These are phyloP conservation scores for Nemapogon koenigi DNA, from an alignment of 2,888 invertebrate species.

Conservation along the genomic window DNA sequence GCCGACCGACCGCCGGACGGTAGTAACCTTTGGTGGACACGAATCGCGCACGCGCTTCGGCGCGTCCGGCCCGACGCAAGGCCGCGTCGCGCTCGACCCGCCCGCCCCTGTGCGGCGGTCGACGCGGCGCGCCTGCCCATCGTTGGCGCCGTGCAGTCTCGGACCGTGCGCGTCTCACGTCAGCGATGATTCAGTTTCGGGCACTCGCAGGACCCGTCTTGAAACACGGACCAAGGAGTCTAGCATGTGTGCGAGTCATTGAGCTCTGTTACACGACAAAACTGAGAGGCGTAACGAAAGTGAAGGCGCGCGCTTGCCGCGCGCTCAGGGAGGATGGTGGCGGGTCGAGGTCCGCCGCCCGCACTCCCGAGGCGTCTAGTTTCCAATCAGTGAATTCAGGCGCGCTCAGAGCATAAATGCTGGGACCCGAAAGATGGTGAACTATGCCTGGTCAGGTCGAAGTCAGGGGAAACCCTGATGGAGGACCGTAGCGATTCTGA, in stretches of 20 bases:
- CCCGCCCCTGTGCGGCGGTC: slow-evolving; percentile 29
- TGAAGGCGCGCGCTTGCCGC: slow-evolving; percentile 42
- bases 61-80: slow-evolving; percentile 31
- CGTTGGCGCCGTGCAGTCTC: slow-evolving; percentile 21
- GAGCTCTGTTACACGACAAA: slow-evolving; percentile 40
- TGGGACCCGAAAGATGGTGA: slow-evolving; percentile 79
- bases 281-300: slow-evolving; percentile 73
- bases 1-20: slow-evolving; percentile 21
- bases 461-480: slow-evolving; percentile 74
- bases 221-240: slow-evolving; percentile 81
- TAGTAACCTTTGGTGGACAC: too few relatives aligned
- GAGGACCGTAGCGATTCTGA: slow-evolving; percentile 78
- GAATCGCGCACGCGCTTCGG: slow-evolving; percentile 23
- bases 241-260: slow-evolving; percentile 75
- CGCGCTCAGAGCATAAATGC: slow-evolving; percentile 70
- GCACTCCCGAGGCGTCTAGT: slow-evolving; percentile 67
- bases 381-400: slow-evolving; percentile 40
- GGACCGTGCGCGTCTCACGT: slow-evolving; percentile 31
- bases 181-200: slow-evolving; percentile 42
- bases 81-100: slow-evolving; percentile 23
- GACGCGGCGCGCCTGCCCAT: slow-evolving; percentile 25
- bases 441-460: slow-evolving; percentile 75
- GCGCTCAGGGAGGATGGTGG: slow-evolving; percentile 50
- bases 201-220: slow-evolving; percentile 73
- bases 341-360: slow-evolving; percentile 36